Percentiles rank a stretch among this genome's conserved stretches.
phyloP scores from a whole-genome alignment of 1,140 invertebrate genomes.

The Papilio machaon region DNA sequence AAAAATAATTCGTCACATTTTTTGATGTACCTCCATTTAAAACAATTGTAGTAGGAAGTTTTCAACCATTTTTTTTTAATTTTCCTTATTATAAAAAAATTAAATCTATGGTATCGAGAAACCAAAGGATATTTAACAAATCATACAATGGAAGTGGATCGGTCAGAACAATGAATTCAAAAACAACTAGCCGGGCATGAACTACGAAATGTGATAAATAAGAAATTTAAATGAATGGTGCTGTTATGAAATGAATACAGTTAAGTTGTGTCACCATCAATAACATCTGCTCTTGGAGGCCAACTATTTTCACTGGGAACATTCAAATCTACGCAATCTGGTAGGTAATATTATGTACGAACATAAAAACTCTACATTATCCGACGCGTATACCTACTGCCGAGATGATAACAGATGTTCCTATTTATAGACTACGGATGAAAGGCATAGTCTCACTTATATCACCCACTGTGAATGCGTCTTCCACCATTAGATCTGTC shows the following conservation, averaged over 20 bases:
- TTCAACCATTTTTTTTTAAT: neutral
- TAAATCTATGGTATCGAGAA: slow-evolving; percentile 14
- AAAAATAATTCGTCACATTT: no score
- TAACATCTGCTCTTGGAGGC: slow-evolving; percentile 21
- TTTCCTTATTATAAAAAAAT: neutral
- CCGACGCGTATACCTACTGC: slow-evolving; percentile 43
- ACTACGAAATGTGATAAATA: neutral
- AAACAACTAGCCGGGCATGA: neutral
- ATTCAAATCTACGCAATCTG: slow-evolving; percentile 16
- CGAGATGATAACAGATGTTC: slow-evolving; percentile 62
- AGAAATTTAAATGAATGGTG: neutral
- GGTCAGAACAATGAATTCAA: neutral
- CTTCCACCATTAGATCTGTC: slow-evolving; percentile 78
- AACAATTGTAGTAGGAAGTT: no score
- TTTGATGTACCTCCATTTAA: no score
- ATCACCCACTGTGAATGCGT: slow-evolving; percentile 77
- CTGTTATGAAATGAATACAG: slow-evolving; percentile 18
- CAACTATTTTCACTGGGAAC: slow-evolving; percentile 34
- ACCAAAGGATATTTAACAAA: neutral
- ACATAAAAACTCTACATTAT: slow-evolving; percentile 34
- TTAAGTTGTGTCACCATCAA: neutral
- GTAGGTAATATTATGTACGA: slow-evolving; percentile 41
- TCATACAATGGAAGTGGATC: neutral
- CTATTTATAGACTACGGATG: slow-evolving; percentile 77
- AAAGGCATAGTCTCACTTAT: slow-evolving; percentile 79